Conservation (phyloP, 2,113 vertebrate species). For the Megaleporinus macrocephalus region DNA sequence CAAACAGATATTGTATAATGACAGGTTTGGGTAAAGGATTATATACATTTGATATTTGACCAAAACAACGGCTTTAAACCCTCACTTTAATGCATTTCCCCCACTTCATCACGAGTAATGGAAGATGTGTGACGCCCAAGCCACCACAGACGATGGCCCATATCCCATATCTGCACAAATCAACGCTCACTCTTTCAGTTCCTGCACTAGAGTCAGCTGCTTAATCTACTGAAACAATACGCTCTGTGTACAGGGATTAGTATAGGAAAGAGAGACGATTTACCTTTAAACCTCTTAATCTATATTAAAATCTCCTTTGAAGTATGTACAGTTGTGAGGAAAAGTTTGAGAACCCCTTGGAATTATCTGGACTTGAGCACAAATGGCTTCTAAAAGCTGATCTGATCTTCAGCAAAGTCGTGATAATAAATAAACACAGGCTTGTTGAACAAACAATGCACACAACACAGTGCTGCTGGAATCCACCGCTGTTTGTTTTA, state of each 20-base stretch:
- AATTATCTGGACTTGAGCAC: neutral
- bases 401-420: neutral
- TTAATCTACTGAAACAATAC: conserved; percentile 9
- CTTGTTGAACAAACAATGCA: neutral
- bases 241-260: neutral
- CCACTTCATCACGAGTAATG: conserved; percentile 5
- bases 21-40: too few relatives aligned
- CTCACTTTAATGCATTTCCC: neutral
- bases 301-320: neutral
- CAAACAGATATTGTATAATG: too few relatives aligned
- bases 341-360: neutral
- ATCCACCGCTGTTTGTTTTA: conserved; percentile 54
- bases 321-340: neutral
- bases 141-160: neutral
- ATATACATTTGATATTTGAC: too few relatives aligned
- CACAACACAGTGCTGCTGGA: neutral
- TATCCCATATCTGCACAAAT: conserved; percentile 5
- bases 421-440: neutral
- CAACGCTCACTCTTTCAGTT: neutral
- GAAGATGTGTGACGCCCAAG: conserved; percentile 11
- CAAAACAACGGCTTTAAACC: neutral
- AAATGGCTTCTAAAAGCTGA: neutral
- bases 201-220: neutral
- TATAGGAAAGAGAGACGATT: neutral
- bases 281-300: conserved; percentile 1